phyloP scores from a whole-genome alignment of 2,113 vertebrate species.

The Leucosticte australis region DNA sequence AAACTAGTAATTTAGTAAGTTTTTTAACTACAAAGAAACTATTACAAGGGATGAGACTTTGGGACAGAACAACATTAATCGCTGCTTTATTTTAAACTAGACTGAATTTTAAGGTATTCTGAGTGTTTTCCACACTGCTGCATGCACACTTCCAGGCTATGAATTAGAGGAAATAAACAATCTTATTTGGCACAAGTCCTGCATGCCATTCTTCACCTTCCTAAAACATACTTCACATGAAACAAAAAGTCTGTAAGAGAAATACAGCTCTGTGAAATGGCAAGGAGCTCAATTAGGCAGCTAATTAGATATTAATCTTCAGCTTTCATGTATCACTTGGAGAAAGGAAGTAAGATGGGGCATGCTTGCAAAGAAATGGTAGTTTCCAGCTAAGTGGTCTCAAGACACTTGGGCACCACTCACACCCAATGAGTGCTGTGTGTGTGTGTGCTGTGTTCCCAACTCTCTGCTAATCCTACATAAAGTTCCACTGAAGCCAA shows the following conservation, averaged over 20 bases:
- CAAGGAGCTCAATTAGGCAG: background rate
- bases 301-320: background rate
- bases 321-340: background rate
- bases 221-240: background rate
- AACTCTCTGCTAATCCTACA: background rate
- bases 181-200: background rate
- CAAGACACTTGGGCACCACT: background rate
- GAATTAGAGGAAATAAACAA: background rate
- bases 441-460: background rate
- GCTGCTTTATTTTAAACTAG: background rate
- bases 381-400: background rate
- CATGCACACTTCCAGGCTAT: background rate
- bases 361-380: background rate
- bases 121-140: background rate
- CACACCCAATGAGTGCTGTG: background rate
- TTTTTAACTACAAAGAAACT: background rate
- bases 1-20: background rate
- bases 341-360: background rate
- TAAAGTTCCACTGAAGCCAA: background rate
- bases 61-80: background rate
- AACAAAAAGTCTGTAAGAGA: background rate
- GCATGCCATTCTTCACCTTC: background rate
- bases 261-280: background rate
- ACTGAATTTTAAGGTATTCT: background rate
- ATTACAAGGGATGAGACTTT: background rate